Conservation (phyloP, 2,888 invertebrate species). For the Dolichomitus sp. region DNA sequence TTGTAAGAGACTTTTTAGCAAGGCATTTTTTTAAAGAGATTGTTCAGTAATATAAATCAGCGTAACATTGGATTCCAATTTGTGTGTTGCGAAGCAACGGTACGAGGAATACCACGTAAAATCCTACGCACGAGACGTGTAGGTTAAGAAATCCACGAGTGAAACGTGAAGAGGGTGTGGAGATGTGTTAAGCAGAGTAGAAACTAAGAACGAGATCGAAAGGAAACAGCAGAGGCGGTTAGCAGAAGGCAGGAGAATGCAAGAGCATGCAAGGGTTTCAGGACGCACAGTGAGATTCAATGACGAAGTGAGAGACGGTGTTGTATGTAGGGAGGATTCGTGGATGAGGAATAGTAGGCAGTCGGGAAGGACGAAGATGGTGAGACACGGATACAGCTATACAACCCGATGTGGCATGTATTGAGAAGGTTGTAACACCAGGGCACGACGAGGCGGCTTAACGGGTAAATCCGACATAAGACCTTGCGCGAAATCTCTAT, state of each 20-base stretch:
- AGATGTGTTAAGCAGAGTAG: neutral
- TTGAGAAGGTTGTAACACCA: constrained; percentile 71
- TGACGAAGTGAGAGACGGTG: constrained; percentile 33
- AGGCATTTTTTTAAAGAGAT: too few species aligned
- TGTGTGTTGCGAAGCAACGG: too few species aligned
- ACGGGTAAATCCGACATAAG: constrained; percentile 82
- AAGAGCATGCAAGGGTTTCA: constrained; percentile 42
- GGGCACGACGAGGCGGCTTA: constrained; percentile 78
- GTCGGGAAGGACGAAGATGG: constrained; percentile 36
- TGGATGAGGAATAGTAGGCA: constrained; percentile 40
- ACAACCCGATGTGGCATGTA: constrained; percentile 17
- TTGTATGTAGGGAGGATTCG: constrained; percentile 8
- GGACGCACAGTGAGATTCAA: constrained; percentile 40
- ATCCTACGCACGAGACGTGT: neutral
- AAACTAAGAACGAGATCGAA: neutral
- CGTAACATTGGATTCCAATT: too few species aligned
- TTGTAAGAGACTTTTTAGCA: too few species aligned
- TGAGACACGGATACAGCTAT: constrained; percentile 15
- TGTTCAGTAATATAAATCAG: too few species aligned
- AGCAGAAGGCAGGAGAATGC: constrained; percentile 8
- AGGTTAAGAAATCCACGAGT: constrained; percentile 58
- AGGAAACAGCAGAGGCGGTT: neutral
- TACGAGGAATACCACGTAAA: neutral
- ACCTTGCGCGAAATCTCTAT: constrained; percentile 80
- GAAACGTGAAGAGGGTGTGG: constrained; percentile 7